Conservation (phyloP, 2,888 invertebrate genomes). For the Folsomia candida region DNA sequence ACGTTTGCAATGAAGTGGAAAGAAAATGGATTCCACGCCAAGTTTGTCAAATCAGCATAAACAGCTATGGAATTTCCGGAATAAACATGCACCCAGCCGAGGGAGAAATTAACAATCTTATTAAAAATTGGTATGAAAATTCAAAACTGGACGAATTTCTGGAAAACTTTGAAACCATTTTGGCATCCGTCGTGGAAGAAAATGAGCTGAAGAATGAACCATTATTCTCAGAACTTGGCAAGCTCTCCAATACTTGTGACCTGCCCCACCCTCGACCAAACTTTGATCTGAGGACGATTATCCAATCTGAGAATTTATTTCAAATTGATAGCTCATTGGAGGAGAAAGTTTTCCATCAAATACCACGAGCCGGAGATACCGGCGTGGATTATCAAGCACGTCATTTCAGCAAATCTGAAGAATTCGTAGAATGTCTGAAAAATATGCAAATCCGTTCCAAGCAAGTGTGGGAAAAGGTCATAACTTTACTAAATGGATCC, state of each 20-base stretch:
- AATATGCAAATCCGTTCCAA: background rate
- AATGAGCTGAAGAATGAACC: background rate
- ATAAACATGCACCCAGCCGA: background rate
- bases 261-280: background rate
- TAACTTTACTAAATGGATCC: background rate
- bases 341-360: background rate
- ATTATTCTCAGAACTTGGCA: background rate
- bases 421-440: background rate
- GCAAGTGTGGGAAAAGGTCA: background rate
- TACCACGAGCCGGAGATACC: background rate
- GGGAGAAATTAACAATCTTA: background rate
- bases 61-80: background rate
- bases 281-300: background rate
- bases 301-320: background rate
- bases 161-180: background rate
- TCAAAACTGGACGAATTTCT: background rate
- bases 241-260: background rate
- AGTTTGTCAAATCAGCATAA: background rate
- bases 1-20: background rate
- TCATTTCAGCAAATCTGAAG: background rate
- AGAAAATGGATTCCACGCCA: background rate
- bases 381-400: background rate
- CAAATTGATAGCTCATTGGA: background rate
- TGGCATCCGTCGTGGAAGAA: background rate
- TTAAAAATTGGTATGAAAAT: background rate